phyloP scores from a whole-genome alignment of 2,888 invertebrate genomes.

The Azorinus chamasolen region DNA sequence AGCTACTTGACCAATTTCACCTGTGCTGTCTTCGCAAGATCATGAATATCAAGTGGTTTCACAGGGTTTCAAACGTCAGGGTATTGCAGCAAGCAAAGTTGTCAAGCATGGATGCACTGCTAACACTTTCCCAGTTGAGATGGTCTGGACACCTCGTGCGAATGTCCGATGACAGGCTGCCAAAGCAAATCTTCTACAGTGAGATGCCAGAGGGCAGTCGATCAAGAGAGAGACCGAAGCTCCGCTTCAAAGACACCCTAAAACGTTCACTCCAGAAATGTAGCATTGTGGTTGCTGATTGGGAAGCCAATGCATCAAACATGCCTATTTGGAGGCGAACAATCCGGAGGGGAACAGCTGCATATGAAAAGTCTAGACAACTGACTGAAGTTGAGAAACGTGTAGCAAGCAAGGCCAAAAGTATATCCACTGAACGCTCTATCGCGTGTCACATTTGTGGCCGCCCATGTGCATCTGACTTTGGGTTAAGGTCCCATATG shows the following conservation, averaged over 20 bases:
- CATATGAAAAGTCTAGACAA: too few relatives aligned
- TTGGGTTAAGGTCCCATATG: too few relatives aligned
- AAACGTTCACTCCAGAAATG: neutral
- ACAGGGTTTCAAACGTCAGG: neutral
- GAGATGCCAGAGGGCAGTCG: neutral
- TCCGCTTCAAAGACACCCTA: constrained; percentile 4
- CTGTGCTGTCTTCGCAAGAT: neutral
- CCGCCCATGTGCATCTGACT: too few relatives aligned
- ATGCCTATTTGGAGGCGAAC: too few relatives aligned
- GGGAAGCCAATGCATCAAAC: too few relatives aligned
- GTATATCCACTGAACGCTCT: too few relatives aligned
- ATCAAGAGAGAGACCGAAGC: neutral
- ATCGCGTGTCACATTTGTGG: too few relatives aligned
- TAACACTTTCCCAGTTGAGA: constrained; percentile 5
- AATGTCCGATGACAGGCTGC: neutral
- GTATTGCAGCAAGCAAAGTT: neutral
- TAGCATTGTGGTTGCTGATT: too few relatives aligned
- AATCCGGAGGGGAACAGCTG: too few relatives aligned
- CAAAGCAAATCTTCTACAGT: neutral
- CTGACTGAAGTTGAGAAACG: too few relatives aligned
- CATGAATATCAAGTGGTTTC: constrained; percentile 1
- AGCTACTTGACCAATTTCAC: constrained; percentile 1
- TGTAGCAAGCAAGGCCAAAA: too few relatives aligned
- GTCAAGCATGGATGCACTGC: neutral
- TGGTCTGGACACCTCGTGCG: neutral